Percentiles rank a stretch among this genome's conserved stretches.
These are phyloP conservation scores for Acyrthosiphon pisum DNA, from an alignment of 1,140 invertebrate species.

Conservation along the genomic window DNA sequence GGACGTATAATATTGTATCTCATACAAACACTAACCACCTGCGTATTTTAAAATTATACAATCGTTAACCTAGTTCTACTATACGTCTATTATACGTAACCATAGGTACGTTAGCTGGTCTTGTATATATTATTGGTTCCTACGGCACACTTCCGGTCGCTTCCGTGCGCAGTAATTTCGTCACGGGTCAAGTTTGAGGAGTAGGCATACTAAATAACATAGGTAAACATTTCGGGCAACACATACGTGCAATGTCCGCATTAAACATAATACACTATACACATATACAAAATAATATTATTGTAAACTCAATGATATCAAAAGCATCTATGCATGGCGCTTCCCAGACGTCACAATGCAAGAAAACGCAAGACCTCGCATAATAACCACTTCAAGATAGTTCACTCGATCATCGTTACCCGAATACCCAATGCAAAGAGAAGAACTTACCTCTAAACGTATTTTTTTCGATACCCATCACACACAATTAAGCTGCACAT, in stretches of 20 bases:
- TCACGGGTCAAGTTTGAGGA: neutral
- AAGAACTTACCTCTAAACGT: neutral
- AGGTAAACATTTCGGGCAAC: neutral
- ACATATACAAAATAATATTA: neutral
- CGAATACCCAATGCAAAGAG: neutral
- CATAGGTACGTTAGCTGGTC: neutral
- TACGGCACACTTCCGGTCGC: neutral
- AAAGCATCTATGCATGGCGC: neutral
- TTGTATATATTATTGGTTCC: neutral
- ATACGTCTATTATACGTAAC: neutral
- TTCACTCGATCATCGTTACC: neutral
- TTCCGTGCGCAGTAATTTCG: neutral
- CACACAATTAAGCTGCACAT: neutral
- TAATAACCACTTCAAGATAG: neutral
- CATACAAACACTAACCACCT: neutral
- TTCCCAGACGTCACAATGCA: neutral
- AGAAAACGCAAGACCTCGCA: neutral
- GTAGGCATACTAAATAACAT: neutral
- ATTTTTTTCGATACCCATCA: neutral
- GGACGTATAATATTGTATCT: neutral
- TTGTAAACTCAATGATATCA: neutral
- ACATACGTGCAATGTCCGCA: neutral
- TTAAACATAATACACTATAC: neutral
- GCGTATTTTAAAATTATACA: neutral
- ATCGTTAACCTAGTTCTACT: neutral